Conservation (phyloP, 2,888 invertebrate genomes). For the Sinohyriopsis cumingii region DNA sequence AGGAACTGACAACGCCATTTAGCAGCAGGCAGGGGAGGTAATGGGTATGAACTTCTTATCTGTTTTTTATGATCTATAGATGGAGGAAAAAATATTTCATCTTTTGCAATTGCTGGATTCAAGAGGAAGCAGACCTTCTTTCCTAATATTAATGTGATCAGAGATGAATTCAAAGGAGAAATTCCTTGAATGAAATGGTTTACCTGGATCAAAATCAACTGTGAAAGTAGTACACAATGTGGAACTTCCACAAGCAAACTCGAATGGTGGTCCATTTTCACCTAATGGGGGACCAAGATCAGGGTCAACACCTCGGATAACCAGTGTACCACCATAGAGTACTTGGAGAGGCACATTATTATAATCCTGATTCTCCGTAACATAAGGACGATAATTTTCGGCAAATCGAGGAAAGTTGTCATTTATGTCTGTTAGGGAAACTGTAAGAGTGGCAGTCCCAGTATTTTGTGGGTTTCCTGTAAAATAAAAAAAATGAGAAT, state of each 20-base stretch:
- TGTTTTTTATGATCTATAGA: too few species aligned
- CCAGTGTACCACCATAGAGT: not conserved
- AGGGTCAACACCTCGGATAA: conserved; percentile 53
- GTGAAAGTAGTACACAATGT: conserved; percentile 16
- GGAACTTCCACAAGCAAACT: conserved; percentile 71
- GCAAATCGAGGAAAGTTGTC: conserved; percentile 96
- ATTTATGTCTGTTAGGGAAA: conserved; percentile 93
- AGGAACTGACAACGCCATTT: too few species aligned
- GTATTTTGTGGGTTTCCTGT: conserved; percentile 60
- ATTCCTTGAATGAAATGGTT: not conserved
- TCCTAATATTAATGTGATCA: too few species aligned
- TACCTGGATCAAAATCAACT: conserved; percentile 6
- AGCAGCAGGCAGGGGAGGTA: too few species aligned
- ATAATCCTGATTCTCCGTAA: conserved; percentile 24
- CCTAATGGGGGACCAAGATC: conserved; percentile 41
- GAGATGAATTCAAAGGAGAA: too few species aligned
- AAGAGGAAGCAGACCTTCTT: not conserved
- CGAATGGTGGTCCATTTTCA: conserved; percentile 80
- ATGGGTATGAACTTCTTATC: too few species aligned
- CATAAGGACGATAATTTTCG: conserved; percentile 69
- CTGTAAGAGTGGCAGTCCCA: conserved; percentile 94
- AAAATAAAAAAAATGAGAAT: conserved; percentile 10
- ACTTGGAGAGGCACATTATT: not conserved
- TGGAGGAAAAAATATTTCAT: not conserved
- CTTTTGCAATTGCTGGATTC: not conserved